These are phyloP conservation scores for Formica selysi DNA, from an alignment of 1,140 invertebrate species.

Conservation along the genomic window DNA sequence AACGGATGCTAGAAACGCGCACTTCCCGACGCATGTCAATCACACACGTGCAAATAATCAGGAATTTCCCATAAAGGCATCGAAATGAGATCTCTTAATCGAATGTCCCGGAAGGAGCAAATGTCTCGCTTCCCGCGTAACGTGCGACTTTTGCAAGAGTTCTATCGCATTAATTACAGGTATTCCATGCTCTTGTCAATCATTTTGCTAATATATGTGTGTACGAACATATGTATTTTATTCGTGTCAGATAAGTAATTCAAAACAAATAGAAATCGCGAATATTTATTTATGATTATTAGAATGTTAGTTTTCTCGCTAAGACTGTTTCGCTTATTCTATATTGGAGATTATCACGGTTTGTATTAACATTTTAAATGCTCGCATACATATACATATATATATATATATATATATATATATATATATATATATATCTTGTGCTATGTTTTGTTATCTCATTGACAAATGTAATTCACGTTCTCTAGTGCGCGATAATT, in stretches of 20 bases:
- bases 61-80: slow-evolving; percentile 5
- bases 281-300: slow-evolving; percentile 7
- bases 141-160: slow-evolving; percentile 12
- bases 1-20: slow-evolving; percentile 41
- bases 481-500: slow-evolving; percentile 74
- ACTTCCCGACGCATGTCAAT: slow-evolving; percentile 31
- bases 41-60: not conserved
- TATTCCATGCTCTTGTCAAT: not conserved
- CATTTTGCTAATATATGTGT: not conserved
- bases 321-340: not conserved
- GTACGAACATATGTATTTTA: not conserved
- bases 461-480: slow-evolving; percentile 75
- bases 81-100: slow-evolving; percentile 1
- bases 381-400: not conserved
- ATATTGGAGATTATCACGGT: not conserved
- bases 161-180: not conserved
- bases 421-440: not conserved
- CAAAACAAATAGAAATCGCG: not conserved
- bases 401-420: no score
- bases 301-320: not conserved
- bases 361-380: slow-evolving; percentile 8
- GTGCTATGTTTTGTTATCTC: not conserved
- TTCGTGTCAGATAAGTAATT: not conserved
- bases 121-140: slow-evolving; percentile 30
- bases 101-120: slow-evolving; percentile 27